phyloP scores from a whole-genome alignment of 2,113 vertebrate genomes.

The Lanius collurio region DNA sequence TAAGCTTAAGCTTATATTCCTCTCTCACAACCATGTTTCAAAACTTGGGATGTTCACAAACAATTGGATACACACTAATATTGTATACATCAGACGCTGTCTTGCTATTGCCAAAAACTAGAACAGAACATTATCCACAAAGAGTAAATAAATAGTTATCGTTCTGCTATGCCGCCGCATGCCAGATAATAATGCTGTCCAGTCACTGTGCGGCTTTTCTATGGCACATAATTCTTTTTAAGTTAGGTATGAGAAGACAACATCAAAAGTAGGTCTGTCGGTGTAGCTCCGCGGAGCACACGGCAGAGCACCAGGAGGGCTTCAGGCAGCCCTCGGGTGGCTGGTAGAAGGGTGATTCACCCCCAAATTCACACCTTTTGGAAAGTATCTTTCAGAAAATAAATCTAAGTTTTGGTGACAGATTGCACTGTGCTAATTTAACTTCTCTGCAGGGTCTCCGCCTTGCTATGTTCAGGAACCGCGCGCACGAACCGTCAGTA shows the following conservation, averaged over 20 bases:
- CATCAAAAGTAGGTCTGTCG: background rate
- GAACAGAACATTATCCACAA: conserved; percentile 18
- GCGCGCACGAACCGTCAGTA: background rate
- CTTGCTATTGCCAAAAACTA: conserved; percentile 22
- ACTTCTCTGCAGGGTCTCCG: background rate
- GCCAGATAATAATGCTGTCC: background rate
- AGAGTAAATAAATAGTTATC: conserved; percentile 18
- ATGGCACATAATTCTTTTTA: background rate
- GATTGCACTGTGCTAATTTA: background rate
- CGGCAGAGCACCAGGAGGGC: background rate
- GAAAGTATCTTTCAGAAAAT: background rate
- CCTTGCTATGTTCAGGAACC: background rate
- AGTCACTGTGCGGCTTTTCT: conserved; percentile 2
- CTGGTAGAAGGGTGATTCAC: background rate
- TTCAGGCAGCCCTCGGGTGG: background rate
- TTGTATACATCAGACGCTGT: conserved; percentile 55
- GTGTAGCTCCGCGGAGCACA: background rate
- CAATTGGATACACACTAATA: conserved; percentile 65
- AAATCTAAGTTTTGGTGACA: background rate
- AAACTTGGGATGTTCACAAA: conserved; percentile 69
- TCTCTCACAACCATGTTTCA: conserved; percentile 59
- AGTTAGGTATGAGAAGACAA: background rate
- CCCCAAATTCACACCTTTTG: background rate
- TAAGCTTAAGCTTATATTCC: conserved; percentile 65
- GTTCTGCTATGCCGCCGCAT: background rate